phyloP scores from a whole-genome alignment of 35 echinoderm and acorn worm species.

The Apostichopus californicus region DNA sequence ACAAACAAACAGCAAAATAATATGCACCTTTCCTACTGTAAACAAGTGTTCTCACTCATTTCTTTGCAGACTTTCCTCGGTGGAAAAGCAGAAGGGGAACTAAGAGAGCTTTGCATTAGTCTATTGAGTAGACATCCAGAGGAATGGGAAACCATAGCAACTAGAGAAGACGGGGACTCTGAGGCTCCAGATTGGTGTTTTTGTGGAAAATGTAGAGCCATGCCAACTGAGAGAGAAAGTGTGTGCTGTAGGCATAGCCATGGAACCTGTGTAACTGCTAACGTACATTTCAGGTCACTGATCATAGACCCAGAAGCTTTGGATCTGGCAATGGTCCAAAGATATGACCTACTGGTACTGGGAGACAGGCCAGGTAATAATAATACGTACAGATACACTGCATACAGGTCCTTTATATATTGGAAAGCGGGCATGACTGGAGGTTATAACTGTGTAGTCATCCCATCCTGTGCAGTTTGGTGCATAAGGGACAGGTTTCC shows the following conservation, averaged over 20 bases:
- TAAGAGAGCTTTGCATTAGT: neutral
- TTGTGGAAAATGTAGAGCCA: constrained; percentile 14
- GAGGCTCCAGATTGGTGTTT: neutral
- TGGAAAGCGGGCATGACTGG: constrained; percentile 17
- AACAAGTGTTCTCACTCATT: neutral
- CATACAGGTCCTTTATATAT: constrained; percentile 1
- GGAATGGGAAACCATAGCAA: neutral
- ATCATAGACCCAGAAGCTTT: neutral
- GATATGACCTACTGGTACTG: neutral
- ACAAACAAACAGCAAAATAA: too few relatives aligned
- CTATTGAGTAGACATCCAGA: neutral
- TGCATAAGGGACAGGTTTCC: neutral
- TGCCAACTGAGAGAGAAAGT: constrained; percentile 16
- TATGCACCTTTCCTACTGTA: neutral
- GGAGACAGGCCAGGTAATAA: constrained; percentile 5
- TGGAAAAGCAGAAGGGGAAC: neutral
- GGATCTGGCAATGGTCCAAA: neutral
- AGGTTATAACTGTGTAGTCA: neutral
- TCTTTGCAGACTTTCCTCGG: neutral
- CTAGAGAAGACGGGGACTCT: neutral
- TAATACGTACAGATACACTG: neutral
- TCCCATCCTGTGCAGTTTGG: constrained; percentile 32
- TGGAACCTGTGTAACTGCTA: neutral
- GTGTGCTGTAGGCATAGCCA: neutral
- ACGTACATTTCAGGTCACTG: neutral